phyloP scores from a whole-genome alignment of 2,113 vertebrate genomes.

The Saimiri boliviensis region DNA sequence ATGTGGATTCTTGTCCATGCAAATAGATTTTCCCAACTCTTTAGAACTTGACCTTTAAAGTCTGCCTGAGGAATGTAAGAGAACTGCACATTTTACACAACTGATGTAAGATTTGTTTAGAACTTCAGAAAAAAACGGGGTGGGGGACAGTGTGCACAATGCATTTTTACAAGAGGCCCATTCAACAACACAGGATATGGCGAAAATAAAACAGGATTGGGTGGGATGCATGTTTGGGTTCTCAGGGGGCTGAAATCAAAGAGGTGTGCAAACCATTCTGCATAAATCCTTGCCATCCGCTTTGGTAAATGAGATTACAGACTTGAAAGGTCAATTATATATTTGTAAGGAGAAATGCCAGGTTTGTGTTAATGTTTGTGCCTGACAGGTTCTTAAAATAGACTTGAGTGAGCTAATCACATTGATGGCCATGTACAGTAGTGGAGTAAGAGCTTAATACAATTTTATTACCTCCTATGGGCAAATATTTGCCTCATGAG shows the following conservation, averaged over 20 bases:
- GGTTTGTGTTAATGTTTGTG: slow-evolving; percentile 73
- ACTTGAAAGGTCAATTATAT: slow-evolving; percentile 79
- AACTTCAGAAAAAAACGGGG: slow-evolving; percentile 58
- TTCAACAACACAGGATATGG: slow-evolving; percentile 78
- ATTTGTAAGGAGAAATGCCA: slow-evolving; percentile 73
- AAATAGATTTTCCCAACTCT: slow-evolving; percentile 23
- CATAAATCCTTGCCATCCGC: slow-evolving; percentile 74
- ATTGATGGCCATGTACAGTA: slow-evolving; percentile 65
- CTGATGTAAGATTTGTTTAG: slow-evolving; percentile 78
- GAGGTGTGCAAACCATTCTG: slow-evolving; percentile 70
- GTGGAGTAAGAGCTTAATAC: slow-evolving; percentile 62
- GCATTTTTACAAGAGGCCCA: slow-evolving; percentile 75
- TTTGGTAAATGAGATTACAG: slow-evolving; percentile 75
- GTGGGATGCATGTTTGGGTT: slow-evolving; percentile 73
- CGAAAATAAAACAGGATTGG: slow-evolving; percentile 80
- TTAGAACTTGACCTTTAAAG: slow-evolving; percentile 70
- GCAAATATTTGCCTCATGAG: slow-evolving; percentile 72
- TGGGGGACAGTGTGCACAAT: not conserved
- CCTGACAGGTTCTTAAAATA: slow-evolving; percentile 72
- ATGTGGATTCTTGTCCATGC: not conserved
- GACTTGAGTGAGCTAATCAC: slow-evolving; percentile 65
- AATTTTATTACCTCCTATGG: slow-evolving; percentile 76
- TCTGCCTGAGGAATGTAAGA: slow-evolving; percentile 54
- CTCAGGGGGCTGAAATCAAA: slow-evolving; percentile 78
- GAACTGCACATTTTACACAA: slow-evolving; percentile 64